A percentile compares a stretch with the other conserved stretches of the same genome.
These are phyloP conservation scores for Poeciliopsis occidentalis DNA, from an alignment of 2,113 vertebrate species.

Conservation along the genomic window DNA sequence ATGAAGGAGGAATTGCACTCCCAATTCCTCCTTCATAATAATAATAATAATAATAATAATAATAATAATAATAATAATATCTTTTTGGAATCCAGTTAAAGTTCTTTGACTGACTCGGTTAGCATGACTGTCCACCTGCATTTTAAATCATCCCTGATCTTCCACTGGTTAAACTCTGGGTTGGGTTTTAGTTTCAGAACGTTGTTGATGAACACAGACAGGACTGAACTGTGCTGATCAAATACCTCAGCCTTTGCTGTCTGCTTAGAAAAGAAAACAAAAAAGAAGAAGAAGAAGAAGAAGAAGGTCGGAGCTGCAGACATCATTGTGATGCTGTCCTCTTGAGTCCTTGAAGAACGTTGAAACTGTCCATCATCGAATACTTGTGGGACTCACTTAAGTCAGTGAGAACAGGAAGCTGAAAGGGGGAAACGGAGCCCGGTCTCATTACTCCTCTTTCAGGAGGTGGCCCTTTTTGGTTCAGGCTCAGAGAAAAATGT, in stretches of 20 bases:
- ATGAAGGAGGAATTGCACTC: too few species aligned
- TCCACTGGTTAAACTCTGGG: too few species aligned
- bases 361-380: conserved; percentile 11
- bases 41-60: too few species aligned
- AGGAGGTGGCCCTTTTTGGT: conserved; percentile 12
- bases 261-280: neutral
- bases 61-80: too few species aligned
- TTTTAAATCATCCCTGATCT: too few species aligned
- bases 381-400: conserved; percentile 26
- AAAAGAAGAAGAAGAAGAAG: too few species aligned
- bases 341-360: conserved; percentile 11
- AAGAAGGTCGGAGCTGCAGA: neutral
- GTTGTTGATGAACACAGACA: neutral
- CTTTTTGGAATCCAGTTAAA: too few species aligned
- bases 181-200: neutral
- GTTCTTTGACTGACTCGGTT: too few species aligned
- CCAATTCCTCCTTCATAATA: too few species aligned
- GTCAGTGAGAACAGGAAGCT: conserved; percentile 6
- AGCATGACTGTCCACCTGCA: too few species aligned
- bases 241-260: neutral
- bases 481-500: conserved; percentile 13
- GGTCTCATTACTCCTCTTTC: conserved; percentile 25
- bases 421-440: conserved; percentile 4
- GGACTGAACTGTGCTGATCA: neutral
- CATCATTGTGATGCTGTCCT: conserved; percentile 14